Evolutionary conservation across 2,113 vertebrate genomes (phyloP).

Genomic region (Melanerpes formicivorus): DNA sequence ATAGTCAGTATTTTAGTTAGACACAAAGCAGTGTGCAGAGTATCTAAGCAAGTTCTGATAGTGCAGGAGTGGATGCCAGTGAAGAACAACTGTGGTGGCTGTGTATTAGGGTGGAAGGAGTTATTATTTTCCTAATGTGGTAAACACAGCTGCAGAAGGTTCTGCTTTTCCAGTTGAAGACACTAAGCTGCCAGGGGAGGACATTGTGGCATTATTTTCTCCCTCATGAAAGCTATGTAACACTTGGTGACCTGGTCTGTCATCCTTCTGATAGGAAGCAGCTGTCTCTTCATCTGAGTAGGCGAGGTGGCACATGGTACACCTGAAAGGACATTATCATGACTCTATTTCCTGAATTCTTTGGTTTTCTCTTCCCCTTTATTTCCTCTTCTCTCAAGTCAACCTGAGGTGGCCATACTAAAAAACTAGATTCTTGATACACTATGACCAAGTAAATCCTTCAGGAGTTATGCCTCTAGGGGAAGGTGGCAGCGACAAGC

Average conservation of each 20-base stretch:
- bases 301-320: fast-evolving
- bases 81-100: neutral
- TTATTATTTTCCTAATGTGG: neutral
- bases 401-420: neutral
- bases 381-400: neutral
- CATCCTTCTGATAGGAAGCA: neutral
- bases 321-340: neutral
- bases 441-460: neutral
- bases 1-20: neutral
- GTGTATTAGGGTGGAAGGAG: neutral
- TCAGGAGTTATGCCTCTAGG: neutral
- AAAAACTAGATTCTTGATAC: neutral
- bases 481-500: neutral
- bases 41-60: neutral
- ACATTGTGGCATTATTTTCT: neutral
- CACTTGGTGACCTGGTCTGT: neutral
- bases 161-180: neutral
- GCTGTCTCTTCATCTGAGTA: neutral
- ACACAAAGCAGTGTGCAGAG: neutral
- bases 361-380: neutral
- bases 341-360: neutral
- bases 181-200: neutral
- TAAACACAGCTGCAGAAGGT: neutral
- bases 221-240: neutral
- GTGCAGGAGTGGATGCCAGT: neutral